These are phyloP conservation scores for Boleophthalmus pectinirostris DNA, from an alignment of 2,113 vertebrate genomes.

Conservation along the genomic window DNA sequence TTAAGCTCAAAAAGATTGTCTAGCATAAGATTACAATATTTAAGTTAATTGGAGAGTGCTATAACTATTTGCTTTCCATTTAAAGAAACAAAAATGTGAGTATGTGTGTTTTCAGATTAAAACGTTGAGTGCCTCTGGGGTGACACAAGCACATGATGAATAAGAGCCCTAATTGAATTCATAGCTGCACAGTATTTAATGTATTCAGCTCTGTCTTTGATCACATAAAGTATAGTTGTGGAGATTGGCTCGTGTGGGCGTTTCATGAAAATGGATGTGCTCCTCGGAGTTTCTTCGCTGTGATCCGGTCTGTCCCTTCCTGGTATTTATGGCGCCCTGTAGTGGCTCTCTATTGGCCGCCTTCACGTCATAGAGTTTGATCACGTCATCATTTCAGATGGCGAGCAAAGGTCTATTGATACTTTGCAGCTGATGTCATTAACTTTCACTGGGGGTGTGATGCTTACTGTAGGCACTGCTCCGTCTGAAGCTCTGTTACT, in stretches of 20 bases:
- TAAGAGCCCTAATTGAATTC: conserved; percentile 19
- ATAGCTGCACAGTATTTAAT: conserved; percentile 10
- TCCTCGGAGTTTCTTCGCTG: conserved; percentile 24
- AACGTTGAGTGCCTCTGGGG: neutral
- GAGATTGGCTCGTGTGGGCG: conserved; percentile 12
- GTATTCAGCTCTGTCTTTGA: neutral
- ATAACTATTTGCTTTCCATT: neutral
- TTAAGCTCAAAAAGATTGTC: no score
- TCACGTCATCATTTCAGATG: no score
- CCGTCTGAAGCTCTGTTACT: no score
- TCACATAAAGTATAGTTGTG: conserved; percentile 6
- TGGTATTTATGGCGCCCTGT: neutral
- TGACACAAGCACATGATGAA: conserved; percentile 7
- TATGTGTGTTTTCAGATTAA: neutral
- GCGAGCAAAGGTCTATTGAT: no score
- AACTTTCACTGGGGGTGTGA: no score
- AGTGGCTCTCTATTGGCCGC: no score
- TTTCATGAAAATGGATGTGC: conserved; percentile 19
- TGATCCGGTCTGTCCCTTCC: conserved; percentile 8
- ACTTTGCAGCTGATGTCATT: no score
- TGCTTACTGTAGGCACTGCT: no score
- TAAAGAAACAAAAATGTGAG: neutral
- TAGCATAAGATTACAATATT: no score
- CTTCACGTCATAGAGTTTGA: no score
- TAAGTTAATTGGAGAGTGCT: no score